Percentiles rank a stretch among this genome's conserved stretches.
phyloP scores from a whole-genome alignment of 2,888 invertebrate species.

The Sicus ferrugineus region DNA sequence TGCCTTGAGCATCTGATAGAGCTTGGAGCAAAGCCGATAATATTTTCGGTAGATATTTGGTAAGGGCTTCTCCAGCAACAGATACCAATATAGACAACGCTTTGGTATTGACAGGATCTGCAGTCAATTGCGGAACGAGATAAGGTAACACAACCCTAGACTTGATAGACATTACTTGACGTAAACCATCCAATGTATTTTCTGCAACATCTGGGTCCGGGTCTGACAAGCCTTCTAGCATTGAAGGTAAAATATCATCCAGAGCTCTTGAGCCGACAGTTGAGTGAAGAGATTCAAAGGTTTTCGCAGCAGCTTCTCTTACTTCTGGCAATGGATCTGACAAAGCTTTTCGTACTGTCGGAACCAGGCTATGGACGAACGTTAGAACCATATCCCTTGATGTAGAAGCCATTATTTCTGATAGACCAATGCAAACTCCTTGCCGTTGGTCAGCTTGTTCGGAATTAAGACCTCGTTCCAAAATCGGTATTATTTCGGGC shows the following conservation, averaged over 20 bases:
- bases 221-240: constrained; percentile 80
- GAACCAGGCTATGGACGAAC: constrained; percentile 86
- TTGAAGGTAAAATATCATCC: constrained; percentile 94
- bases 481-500: constrained; percentile 97
- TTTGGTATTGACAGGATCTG: constrained; percentile 88
- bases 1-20: constrained; percentile 74
- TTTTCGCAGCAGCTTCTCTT: constrained; percentile 92
- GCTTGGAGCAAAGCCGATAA: constrained; percentile 87
- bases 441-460: constrained; percentile 94
- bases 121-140: constrained; percentile 92
- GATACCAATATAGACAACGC: constrained; percentile 93
- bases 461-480: constrained; percentile 91
- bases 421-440: constrained; percentile 97
- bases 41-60: constrained; percentile 89
- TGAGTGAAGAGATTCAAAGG: constrained; percentile 94
- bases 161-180: constrained; percentile 97
- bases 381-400: constrained; percentile 93
- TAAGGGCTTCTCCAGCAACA: constrained; percentile 92
- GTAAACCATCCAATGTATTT: constrained; percentile 91
- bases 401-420: constrained; percentile 97
- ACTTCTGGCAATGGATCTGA: constrained; percentile 94
- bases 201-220: constrained; percentile 83
- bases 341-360: constrained; percentile 93
- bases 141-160: constrained; percentile 95
- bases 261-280: constrained; percentile 93